phyloP scores from a whole-genome alignment of 2,888 invertebrate genomes.

The Molanna angustata region DNA sequence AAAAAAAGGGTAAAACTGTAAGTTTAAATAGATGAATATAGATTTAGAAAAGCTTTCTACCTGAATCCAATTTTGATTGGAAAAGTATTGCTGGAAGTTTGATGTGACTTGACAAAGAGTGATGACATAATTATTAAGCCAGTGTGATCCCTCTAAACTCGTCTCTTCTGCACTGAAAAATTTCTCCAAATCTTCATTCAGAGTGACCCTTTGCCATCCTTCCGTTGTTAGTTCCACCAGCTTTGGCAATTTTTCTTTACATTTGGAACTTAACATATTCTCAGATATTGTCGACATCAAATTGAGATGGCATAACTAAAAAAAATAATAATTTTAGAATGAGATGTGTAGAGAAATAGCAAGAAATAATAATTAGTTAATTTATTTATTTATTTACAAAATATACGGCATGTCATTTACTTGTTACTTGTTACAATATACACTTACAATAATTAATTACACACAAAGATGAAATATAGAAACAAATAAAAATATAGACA shows the following conservation, averaged over 20 bases:
- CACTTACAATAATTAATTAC: no score
- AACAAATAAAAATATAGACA: no score
- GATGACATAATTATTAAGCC: conserved; percentile 18
- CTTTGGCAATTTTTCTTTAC: not conserved
- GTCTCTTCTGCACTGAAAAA: conserved; percentile 5
- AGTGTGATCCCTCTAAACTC: conserved; percentile 15
- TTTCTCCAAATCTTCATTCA: not conserved
- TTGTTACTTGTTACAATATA: no score
- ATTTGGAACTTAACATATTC: not conserved
- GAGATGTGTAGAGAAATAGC: no score
- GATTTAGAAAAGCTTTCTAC: conserved; percentile 2
- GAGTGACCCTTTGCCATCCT: conserved; percentile 6
- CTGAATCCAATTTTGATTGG: conserved; percentile 13
- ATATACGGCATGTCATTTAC: no score
- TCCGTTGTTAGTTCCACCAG: not conserved
- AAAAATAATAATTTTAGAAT: conserved; percentile 4
- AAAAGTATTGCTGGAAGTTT: conserved; percentile 7
- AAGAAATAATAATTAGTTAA: no score
- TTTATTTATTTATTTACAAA: no score
- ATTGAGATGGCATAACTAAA: conserved; percentile 6
- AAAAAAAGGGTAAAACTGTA: no score
- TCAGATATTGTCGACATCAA: conserved; percentile 3
- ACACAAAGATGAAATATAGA: no score
- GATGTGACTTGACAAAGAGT: conserved; percentile 13
- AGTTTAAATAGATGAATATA: no score